phyloP scores from a whole-genome alignment of 2,797 vertebrate genomes.

The Coracias cyanogaster region DNA sequence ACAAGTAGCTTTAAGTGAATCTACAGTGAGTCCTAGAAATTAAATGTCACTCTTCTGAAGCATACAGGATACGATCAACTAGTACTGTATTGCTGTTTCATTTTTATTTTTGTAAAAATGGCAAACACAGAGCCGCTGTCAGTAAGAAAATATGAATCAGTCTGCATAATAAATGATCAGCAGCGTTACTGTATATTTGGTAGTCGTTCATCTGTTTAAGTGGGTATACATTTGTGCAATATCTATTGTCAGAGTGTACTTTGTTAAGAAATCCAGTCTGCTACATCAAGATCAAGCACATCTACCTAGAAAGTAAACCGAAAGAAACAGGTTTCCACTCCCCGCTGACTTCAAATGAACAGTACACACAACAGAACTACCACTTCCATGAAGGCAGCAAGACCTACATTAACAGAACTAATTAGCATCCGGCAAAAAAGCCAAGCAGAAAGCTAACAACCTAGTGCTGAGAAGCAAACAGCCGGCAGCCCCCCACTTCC shows the following conservation, averaged over 20 bases:
- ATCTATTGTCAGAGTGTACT: not conserved
- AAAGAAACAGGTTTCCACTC: conserved; percentile 23
- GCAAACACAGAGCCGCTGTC: not conserved
- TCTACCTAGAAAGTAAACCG: conserved; percentile 51
- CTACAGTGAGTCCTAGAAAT: not conserved
- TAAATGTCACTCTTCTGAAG: not conserved
- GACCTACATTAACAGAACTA: not conserved
- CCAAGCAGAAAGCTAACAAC: conserved; percentile 27
- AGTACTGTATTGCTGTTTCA: not conserved
- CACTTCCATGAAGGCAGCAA: conserved; percentile 31
- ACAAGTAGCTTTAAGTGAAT: conserved; percentile 18
- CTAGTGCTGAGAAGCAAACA: conserved; percentile 46
- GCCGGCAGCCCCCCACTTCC: conserved; percentile 77
- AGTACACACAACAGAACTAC: not conserved
- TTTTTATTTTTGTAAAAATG: not conserved
- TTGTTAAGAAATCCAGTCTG: not conserved
- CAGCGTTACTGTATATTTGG: accelerated
- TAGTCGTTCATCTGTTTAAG: not conserved
- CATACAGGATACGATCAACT: not conserved
- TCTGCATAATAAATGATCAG: not conserved
- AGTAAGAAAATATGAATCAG: accelerated
- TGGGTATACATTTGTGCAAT: not conserved
- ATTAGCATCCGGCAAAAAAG: not conserved
- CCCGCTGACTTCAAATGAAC: conserved; percentile 10
- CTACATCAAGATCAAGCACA: not conserved